These are phyloP conservation scores for Ferdinandea cuprea DNA, from an alignment of 2,888 invertebrate species.

Conservation along the genomic window DNA sequence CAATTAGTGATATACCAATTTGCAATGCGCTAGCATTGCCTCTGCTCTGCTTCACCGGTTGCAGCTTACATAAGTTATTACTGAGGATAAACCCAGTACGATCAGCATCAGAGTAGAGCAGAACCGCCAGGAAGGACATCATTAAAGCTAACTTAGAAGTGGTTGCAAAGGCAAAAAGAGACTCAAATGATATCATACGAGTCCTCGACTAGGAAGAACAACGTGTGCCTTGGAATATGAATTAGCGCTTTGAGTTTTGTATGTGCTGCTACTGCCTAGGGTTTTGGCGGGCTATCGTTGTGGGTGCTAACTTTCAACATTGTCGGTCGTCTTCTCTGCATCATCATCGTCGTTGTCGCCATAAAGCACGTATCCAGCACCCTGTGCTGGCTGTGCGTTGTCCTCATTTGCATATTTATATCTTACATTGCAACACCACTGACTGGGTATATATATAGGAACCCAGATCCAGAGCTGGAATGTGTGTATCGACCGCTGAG, in stretches of 20 bases:
- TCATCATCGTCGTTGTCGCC: conserved; percentile 15
- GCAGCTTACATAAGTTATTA: conserved; percentile 65
- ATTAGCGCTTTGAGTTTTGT: conserved; percentile 48
- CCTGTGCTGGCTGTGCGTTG: conserved; percentile 45
- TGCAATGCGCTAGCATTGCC: neutral
- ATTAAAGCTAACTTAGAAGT: conserved; percentile 49
- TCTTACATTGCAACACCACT: conserved; percentile 37
- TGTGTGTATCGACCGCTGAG: conserved; percentile 59
- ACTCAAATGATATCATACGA: neutral
- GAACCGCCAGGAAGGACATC: conserved; percentile 57
- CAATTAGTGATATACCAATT: conserved; percentile 60
- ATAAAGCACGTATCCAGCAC: conserved; percentile 14
- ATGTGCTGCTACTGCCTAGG: conserved; percentile 7
- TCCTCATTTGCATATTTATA: conserved; percentile 71
- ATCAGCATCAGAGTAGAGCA: conserved; percentile 18
- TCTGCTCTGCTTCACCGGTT: neutral
- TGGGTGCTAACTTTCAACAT: conserved; percentile 50
- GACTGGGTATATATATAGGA: conserved; percentile 28
- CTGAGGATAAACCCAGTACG: conserved; percentile 34
- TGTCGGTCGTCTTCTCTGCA: conserved; percentile 20
- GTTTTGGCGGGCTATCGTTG: too few species aligned
- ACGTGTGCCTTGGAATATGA: conserved; percentile 50
- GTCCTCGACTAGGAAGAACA: conserved; percentile 36
- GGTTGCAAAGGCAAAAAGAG: neutral
- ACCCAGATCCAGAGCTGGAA: conserved; percentile 19